phyloP scores from a whole-genome alignment of 2,113 vertebrate species.

The Empidonax traillii region DNA sequence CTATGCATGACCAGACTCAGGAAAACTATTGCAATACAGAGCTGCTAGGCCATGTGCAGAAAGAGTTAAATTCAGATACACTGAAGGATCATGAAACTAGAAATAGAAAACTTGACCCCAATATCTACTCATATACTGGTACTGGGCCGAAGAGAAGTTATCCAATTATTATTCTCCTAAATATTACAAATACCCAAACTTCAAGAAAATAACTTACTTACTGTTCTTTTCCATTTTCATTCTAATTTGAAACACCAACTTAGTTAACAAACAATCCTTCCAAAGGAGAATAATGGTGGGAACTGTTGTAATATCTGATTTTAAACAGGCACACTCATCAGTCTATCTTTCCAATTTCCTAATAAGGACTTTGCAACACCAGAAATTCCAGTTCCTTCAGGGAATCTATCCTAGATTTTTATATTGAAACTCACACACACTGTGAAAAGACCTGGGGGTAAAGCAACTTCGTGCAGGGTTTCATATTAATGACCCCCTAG shows the following conservation, averaged over 20 bases:
- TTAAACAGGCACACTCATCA: constrained; percentile 59
- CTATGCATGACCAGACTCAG: neutral
- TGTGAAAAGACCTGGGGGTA: constrained; percentile 35
- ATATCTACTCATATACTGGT: neutral
- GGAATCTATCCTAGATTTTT: constrained; percentile 42
- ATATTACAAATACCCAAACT: neutral
- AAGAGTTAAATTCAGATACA: neutral
- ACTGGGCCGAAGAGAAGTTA: neutral
- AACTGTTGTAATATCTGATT: constrained; percentile 58
- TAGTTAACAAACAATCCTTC: constrained; percentile 10
- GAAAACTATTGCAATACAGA: neutral
- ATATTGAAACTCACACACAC: neutral
- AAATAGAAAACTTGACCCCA: neutral
- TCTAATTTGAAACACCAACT: constrained; percentile 47
- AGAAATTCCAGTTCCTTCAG: constrained; percentile 60
- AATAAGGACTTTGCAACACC: constrained; percentile 66
- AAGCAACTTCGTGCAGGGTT: neutral
- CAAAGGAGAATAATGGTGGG: constrained; percentile 46
- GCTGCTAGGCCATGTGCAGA: neutral
- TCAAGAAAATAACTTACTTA: constrained; percentile 3
- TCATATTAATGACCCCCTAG: neutral
- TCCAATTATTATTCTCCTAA: neutral
- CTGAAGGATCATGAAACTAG: neutral
- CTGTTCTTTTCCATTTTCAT: constrained; percentile 13
- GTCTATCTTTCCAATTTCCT: constrained; percentile 54